Conservation (phyloP, 2,888 invertebrate species). For the Adelognathus sp. region DNA sequence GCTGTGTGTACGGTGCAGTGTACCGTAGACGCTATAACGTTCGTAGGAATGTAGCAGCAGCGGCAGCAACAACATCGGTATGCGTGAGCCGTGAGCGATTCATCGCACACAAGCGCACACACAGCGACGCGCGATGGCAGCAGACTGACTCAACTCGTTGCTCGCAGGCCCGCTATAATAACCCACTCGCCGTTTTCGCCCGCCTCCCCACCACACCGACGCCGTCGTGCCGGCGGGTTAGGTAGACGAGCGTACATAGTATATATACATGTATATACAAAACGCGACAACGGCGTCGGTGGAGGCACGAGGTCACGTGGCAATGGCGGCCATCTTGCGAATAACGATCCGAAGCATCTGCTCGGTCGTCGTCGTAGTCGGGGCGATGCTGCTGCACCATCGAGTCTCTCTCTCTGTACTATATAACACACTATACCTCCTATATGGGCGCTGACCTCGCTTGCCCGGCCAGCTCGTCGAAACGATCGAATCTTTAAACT, state of each 20-base stretch:
- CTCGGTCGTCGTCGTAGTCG: conserved; percentile 47
- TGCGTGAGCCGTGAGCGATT: conserved; percentile 5
- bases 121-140: conserved; percentile 22
- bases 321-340: conserved; percentile 74
- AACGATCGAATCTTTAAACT: conserved; percentile 52
- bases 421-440: conserved; percentile 2
- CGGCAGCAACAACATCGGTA: neutral
- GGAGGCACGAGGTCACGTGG: conserved; percentile 74
- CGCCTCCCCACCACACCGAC: neutral
- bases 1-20: neutral
- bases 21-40: neutral
- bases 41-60: neutral
- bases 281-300: conserved; percentile 55
- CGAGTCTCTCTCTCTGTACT: too few species aligned
- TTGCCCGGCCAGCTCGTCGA: conserved; percentile 32
- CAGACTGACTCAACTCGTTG: conserved; percentile 31
- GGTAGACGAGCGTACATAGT: conserved; percentile 5
- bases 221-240: conserved; percentile 2
- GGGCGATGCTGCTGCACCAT: conserved; percentile 45
- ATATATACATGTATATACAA: neutral
- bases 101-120: neutral
- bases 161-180: conserved; percentile 21
- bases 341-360: conserved; percentile 78
- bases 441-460: conserved; percentile 57
- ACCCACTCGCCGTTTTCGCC: conserved; percentile 19